Percentiles rank a stretch among this genome's conserved stretches.
Conservation (phyloP, 2,888 invertebrate species). For the Rotaria sp. region DNA sequence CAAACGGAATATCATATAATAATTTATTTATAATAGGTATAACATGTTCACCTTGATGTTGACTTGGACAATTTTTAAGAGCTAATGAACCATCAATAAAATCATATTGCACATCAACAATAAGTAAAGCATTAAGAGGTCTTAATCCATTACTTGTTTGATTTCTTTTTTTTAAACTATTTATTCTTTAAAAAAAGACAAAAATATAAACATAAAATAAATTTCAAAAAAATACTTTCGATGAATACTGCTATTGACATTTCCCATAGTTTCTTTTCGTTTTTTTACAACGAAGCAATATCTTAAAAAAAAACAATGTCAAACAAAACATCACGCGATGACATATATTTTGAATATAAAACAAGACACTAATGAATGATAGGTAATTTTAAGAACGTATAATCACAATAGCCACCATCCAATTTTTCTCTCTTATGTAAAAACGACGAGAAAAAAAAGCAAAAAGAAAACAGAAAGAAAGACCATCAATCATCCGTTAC, state of each 20-base stretch:
- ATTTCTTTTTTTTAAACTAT: neutral
- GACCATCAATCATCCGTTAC: too few species aligned
- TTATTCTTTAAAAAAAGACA: neutral
- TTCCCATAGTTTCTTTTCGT: neutral
- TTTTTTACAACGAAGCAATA: neutral
- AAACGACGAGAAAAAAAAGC: too few species aligned
- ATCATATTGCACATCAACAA: constrained; percentile 91
- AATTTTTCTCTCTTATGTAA: too few species aligned
- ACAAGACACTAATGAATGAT: too few species aligned
- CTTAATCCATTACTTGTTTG: neutral
- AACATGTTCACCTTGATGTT: constrained; percentile 70
- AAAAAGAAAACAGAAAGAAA: too few species aligned
- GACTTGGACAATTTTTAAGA: constrained; percentile 80
- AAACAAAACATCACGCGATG: too few species aligned
- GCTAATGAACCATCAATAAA: constrained; percentile 84
- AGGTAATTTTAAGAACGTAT: too few species aligned
- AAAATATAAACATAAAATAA: neutral
- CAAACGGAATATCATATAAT: constrained; percentile 61
- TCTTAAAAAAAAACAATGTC: neutral
- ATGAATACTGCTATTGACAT: neutral
- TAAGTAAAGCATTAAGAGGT: constrained; percentile 64
- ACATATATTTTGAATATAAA: too few species aligned
- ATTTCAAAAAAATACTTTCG: neutral
- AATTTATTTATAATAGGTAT: constrained; percentile 81
- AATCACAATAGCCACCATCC: too few species aligned